phyloP scores from a whole-genome alignment of 2,888 invertebrate genomes.

The Ypsolopha sequella region DNA sequence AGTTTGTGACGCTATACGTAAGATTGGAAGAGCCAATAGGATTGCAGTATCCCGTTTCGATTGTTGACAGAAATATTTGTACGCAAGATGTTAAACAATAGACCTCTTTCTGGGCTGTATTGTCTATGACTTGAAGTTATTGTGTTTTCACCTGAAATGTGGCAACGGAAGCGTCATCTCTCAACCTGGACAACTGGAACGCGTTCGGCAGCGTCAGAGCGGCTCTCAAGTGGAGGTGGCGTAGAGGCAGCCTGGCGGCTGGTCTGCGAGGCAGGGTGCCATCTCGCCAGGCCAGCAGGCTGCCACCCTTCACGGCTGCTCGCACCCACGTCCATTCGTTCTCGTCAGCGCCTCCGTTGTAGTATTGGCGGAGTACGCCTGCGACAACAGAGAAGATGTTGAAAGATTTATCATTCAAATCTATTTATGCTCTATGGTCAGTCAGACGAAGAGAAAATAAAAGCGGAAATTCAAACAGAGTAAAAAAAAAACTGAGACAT shows the following conservation, averaged over 20 bases:
- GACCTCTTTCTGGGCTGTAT: too few relatives aligned
- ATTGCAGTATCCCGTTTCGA: too few relatives aligned
- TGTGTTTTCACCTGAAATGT: constrained; percentile 45
- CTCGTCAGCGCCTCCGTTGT: constrained; percentile 34
- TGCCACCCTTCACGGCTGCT: constrained; percentile 51
- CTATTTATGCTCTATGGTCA: too few relatives aligned
- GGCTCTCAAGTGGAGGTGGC: constrained; percentile 50
- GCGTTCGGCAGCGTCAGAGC: constrained; percentile 48
- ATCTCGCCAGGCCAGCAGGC: constrained; percentile 59
- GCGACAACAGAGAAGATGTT: constrained; percentile 13
- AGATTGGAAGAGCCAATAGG: too few relatives aligned
- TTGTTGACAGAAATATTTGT: too few relatives aligned
- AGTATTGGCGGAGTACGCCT: constrained; percentile 61
- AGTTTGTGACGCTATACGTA: too few relatives aligned
- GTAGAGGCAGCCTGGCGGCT: constrained; percentile 49
- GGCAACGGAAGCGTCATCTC: constrained; percentile 59
- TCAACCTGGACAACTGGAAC: constrained; percentile 57
- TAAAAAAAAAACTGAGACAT: too few relatives aligned
- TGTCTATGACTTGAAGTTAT: too few relatives aligned
- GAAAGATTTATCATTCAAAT: too few relatives aligned
- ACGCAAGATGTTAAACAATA: too few relatives aligned
- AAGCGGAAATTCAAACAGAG: too few relatives aligned
- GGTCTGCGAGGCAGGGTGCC: constrained; percentile 56
- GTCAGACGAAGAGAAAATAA: too few relatives aligned
- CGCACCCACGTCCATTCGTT: constrained; percentile 55